Conservation (phyloP, 2,797 vertebrate genomes). For the Eremophila alpestris region DNA sequence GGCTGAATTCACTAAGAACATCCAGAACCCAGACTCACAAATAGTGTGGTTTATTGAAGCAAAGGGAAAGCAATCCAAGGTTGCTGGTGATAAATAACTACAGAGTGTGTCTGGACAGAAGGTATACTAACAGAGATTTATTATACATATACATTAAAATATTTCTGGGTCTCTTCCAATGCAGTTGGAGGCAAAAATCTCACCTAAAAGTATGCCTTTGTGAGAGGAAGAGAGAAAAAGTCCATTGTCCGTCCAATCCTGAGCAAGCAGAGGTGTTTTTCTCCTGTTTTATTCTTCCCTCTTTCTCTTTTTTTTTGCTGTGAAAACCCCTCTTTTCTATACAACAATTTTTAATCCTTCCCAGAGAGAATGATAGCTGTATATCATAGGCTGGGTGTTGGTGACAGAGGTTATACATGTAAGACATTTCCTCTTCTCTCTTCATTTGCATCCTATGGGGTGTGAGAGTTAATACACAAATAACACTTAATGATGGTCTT, state of each 20-base stretch:
- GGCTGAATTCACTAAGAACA: neutral
- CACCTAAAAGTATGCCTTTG: neutral
- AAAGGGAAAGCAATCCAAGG: neutral
- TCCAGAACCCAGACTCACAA: neutral
- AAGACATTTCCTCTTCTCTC: neutral
- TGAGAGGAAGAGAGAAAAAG: neutral
- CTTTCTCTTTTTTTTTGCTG: neutral
- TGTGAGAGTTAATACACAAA: neutral
- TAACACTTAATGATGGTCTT: neutral
- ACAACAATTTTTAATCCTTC: neutral
- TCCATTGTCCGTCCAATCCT: rapidly evolving
- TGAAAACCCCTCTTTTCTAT: neutral
- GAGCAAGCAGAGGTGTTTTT: neutral
- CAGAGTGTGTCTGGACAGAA: neutral
- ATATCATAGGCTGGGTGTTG: neutral
- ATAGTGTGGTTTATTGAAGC: neutral
- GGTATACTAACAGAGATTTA: neutral
- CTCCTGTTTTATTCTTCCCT: neutral
- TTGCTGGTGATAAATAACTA: neutral
- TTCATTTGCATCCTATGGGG: neutral
- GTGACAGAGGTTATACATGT: neutral
- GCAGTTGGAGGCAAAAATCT: neutral
- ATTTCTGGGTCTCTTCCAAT: neutral
- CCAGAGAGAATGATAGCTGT: neutral
- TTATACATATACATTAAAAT: neutral